A percentile compares a stretch with the other conserved stretches of the same genome.
These are phyloP conservation scores for Noctua janthina DNA, from an alignment of 2,888 invertebrate species.

Conservation along the genomic window DNA sequence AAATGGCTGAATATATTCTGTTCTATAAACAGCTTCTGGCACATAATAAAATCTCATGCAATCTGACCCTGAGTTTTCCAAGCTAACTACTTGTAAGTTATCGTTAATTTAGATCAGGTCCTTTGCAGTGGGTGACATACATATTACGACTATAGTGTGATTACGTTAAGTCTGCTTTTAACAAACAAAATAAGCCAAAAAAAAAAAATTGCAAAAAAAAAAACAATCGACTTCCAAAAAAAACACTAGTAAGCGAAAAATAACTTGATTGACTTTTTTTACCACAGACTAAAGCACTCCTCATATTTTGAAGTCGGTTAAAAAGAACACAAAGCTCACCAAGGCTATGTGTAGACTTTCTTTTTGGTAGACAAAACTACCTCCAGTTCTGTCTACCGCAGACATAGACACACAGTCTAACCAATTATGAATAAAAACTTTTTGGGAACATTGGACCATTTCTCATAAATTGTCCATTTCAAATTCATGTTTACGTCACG, in stretches of 20 bases:
- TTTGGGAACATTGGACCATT: conserved; percentile 48
- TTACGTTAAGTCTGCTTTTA: background rate
- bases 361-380: background rate
- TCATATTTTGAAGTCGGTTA: background rate
- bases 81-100: too few species aligned
- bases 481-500: conserved; percentile 73
- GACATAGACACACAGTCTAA: background rate
- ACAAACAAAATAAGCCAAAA: background rate
- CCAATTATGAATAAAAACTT: conserved; percentile 33
- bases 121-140: background rate
- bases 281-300: too few species aligned
- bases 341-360: background rate
- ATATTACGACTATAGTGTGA: background rate
- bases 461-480: conserved; percentile 68
- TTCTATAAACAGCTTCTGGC: background rate
- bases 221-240: too few species aligned
- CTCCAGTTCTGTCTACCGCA: background rate
- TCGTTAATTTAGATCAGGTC: background rate
- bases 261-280: too few species aligned
- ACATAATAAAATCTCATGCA: background rate
- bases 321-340: background rate
- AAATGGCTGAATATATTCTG: background rate
- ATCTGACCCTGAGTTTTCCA: background rate
- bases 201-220: too few species aligned
- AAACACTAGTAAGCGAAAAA: too few species aligned